Evolutionary conservation across 1,140 invertebrate genomes (phyloP).

Genomic region (Ditylenchus dipsaci): DNA sequence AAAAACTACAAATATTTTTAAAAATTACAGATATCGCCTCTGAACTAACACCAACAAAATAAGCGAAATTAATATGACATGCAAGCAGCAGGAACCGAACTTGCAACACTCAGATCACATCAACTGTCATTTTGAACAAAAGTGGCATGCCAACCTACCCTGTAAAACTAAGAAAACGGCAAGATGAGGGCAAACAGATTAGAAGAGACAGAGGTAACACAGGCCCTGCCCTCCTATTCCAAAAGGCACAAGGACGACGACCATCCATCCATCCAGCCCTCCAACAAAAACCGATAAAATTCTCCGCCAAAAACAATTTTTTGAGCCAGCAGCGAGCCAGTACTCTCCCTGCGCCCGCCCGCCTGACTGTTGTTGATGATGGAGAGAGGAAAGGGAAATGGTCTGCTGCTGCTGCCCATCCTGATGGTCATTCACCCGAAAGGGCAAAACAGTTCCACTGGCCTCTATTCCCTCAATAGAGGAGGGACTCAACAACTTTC

Average conservation of each 20-base stretch:
- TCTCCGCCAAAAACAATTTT: conserved; percentile 3
- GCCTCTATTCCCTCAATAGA: not conserved
- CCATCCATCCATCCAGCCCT: not conserved
- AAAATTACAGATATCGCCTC: too few relatives aligned
- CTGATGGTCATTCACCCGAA: conserved; percentile 6
- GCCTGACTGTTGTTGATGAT: too few relatives aligned
- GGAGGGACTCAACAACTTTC: too few relatives aligned
- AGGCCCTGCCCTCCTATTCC: too few relatives aligned
- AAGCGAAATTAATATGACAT: too few relatives aligned
- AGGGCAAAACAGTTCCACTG: not conserved
- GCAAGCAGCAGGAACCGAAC: too few relatives aligned
- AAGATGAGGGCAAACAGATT: not conserved
- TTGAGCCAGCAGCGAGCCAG: not conserved
- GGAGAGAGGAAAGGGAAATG: not conserved
- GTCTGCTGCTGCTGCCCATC: not conserved
- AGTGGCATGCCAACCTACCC: not conserved
- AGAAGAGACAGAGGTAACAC: too few relatives aligned
- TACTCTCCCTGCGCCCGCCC: not conserved
- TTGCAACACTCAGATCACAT: too few relatives aligned
- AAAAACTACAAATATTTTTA: too few relatives aligned
- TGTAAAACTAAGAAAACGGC: not conserved
- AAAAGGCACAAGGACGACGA: not conserved
- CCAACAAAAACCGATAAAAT: not conserved
- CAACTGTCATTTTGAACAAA: too few relatives aligned
- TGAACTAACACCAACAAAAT: too few relatives aligned